Base-by-base conservation (phyloP, 2,797 vertebrate species). In the Darevskia nairensis region DNA sequence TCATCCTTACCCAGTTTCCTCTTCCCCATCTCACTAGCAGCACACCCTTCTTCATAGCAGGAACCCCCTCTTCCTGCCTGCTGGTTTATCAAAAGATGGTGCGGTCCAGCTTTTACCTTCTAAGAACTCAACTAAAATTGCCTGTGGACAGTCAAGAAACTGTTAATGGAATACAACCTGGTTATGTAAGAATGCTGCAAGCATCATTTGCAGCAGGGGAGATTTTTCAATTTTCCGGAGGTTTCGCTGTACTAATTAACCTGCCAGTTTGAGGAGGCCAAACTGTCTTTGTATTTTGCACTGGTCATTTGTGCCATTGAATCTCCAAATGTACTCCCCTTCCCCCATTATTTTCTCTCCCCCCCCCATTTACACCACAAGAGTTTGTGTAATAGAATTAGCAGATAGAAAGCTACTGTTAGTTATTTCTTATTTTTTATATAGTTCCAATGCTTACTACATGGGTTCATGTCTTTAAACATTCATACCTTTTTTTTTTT, bases 81-180 rank as follows among this genome's bases (percentile, higher is more conserved):
- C 1, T 29, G 27, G 11, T 76, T 88, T 27, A 50, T 46, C 71
- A 82, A 88, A 80, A 44, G 8, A 4, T 72, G 46, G 80, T 2
- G 50, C 27, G 86, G 61, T 7, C 3, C 46, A 68, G 27, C 29
- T 82, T 93, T 92, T 82, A 23, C 6, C 90, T 61, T 41, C 17
- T 76, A 80, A 72, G 87, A 91, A 29, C 0, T 0, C 29, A 55
- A 21, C 79, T 90, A 29, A 39, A 64, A 32, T 4, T 68, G 83
- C 79, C 83, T 44, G 80, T 91, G 35, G 69, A 88, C 50, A 80
- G 76, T 29, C 21, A 64, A 59, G 41, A 71, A 87, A 91, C 15
- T 71, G n/a, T 74, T 6, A 59, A 82, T 6, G 8, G 11, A 81
- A 80, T 15, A 76, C 71, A 68, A 86, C 77, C 15, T 77, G 3